Conservation (phyloP, 2,888 invertebrate species). For the Drosophila peninsularis region DNA sequence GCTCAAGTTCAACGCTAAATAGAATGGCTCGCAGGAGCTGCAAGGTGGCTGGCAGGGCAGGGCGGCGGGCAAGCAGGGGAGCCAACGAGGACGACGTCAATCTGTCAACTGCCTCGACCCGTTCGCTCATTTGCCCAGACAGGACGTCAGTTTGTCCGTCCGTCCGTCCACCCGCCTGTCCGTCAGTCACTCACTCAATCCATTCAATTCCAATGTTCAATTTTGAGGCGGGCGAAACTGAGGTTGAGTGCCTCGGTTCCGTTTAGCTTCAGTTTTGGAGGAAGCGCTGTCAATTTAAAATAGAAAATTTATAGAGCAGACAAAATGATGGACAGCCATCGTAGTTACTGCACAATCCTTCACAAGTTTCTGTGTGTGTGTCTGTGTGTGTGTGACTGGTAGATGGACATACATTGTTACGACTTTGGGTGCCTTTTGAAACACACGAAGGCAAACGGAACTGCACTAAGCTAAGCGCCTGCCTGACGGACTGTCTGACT, state of each 20-base stretch:
- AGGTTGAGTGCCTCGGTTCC: slow-evolving; percentile 70
- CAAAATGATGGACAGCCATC: slow-evolving; percentile 84
- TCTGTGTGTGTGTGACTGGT: slow-evolving; percentile 14
- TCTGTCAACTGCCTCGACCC: slow-evolving; percentile 73
- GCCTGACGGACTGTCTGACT: slow-evolving; percentile 32
- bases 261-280: slow-evolving; percentile 81
- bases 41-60: too few relatives aligned
- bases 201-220: slow-evolving; percentile 52
- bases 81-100: slow-evolving; percentile 63
- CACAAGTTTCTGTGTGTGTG: slow-evolving; percentile 26
- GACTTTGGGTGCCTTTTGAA: slow-evolving; percentile 34
- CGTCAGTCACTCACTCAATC: slow-evolving; percentile 63
- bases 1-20: slow-evolving; percentile 59
- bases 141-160: slow-evolving; percentile 69
- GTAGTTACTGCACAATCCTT: slow-evolving; percentile 56
- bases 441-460: slow-evolving; percentile 41
- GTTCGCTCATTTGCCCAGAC: slow-evolving; percentile 81
- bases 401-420: slow-evolving; percentile 51
- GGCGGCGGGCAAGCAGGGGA: slow-evolving; percentile 10
- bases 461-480: slow-evolving; percentile 36
- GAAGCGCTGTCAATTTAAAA: slow-evolving; percentile 84
- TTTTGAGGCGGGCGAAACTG: slow-evolving; percentile 49
- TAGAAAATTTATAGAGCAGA: slow-evolving; percentile 83
- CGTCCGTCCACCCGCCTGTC: slow-evolving; percentile 24
- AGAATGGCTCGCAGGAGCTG: slow-evolving; percentile 23